phyloP scores from a whole-genome alignment of 1,140 invertebrate species.

The Myzus persicae region DNA sequence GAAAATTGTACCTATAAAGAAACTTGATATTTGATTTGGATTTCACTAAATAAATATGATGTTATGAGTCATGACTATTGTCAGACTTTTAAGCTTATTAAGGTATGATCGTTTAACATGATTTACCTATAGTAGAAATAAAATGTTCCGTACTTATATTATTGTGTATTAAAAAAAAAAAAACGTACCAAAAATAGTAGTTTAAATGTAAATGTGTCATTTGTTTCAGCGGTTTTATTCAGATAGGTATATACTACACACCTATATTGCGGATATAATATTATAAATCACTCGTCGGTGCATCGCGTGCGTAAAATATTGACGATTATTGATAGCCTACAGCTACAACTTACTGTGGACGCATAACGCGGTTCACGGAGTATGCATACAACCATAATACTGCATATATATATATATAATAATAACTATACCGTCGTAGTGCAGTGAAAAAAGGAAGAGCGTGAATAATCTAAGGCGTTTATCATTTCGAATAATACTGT shows the following conservation, averaged over 20 bases:
- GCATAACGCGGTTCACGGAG: not conserved
- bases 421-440: not conserved
- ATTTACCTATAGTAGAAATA: too few relatives aligned
- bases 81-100: too few relatives aligned
- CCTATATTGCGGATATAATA: not conserved
- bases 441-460: slow-evolving; percentile 12
- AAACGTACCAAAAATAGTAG: not conserved
- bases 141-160: too few relatives aligned
- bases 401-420: not conserved
- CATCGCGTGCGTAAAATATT: not conserved
- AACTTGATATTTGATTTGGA: too few relatives aligned
- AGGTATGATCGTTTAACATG: too few relatives aligned
- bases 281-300: not conserved
- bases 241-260: not conserved
- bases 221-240: not conserved
- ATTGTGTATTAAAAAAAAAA: too few relatives aligned
- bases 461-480: slow-evolving; percentile 9
- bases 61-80: too few relatives aligned
- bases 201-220: not conserved
- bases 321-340: not conserved
- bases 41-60: too few relatives aligned
- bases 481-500: not conserved
- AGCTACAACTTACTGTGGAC: not conserved
- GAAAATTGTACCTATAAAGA: not conserved
- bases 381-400: not conserved